Base-by-base conservation (phyloP, 2,797 vertebrate species). In the Odontamblyopus rebecca region DNA sequence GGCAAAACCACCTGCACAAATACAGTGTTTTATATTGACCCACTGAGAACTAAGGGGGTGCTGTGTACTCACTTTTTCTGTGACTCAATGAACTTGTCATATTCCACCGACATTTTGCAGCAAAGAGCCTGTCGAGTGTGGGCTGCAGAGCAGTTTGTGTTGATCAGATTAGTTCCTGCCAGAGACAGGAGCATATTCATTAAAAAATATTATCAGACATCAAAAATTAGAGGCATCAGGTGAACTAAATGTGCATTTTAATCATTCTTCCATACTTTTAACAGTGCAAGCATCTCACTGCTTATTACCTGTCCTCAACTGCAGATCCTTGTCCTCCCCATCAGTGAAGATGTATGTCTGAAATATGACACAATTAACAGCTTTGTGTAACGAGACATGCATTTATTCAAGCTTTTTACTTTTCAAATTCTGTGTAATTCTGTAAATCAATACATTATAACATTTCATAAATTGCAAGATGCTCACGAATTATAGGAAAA, bases 71-170 rank as follows among this genome's bases (percentile, higher is more conserved):
- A 99, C 98, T 97, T 99, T 77, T 95, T 96, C 76, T 96, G 95
- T 0, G 97, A 99, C 86, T 97, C 95, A 1, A 99, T 95, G 91
- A 98, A 99, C 79, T 96, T 97, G 88, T 99, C 98, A 0, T 99
- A 99, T 79, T 99, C 98, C 85, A 99, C 98, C 0, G 98, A 95
- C 98, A 99, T 99, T 94, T 99, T 99, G 90, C 98, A 99, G 91
- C 97, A 98, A 41, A 99, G 92, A 1, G 97, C 97, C 91, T 98
- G 97, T 9, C 97, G 95, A 0, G 95, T 98, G 82, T 97, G 97
- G 65, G 95, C 95, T 0, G 97, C 95, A 0, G 97, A 98, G 81
- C 98, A 99, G 89, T 99, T 99, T n/a, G 98, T 99, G 90, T 99
- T 99, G 92, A 99, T 94, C 80, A 98, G 77, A 63, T 94, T 95